A percentile compares a stretch with the other conserved stretches of the same genome.
These are phyloP conservation scores for Myzus persicae DNA, from an alignment of 1,140 invertebrate genomes.

Conservation along the genomic window DNA sequence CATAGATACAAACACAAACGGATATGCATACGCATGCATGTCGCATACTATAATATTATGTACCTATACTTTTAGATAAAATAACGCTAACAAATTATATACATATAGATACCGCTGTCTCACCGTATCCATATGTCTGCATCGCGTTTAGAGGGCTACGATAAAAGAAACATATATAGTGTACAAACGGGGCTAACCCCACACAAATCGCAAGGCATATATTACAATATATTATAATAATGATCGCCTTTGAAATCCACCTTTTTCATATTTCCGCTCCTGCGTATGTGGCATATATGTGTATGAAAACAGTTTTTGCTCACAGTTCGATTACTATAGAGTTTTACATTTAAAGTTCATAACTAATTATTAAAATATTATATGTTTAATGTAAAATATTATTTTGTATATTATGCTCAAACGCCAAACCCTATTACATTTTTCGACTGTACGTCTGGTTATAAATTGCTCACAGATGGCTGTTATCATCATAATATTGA, in stretches of 20 bases:
- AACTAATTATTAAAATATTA: neutral
- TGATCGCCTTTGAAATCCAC: neutral
- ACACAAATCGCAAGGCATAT: neutral
- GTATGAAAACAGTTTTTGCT: neutral
- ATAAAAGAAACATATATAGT: neutral
- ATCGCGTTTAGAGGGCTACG: neutral
- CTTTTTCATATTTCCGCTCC: neutral
- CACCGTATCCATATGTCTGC: too few relatives aligned
- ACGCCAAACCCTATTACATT: too few relatives aligned
- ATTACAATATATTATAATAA: neutral
- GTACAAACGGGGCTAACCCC: neutral
- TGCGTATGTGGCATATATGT: too few relatives aligned
- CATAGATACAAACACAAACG: neutral
- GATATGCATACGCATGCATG: neutral
- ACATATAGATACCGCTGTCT: neutral
- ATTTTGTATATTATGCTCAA: too few relatives aligned
- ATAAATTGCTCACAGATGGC: too few relatives aligned
- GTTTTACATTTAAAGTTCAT: neutral
- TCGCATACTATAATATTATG: neutral
- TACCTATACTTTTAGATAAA: conserved; percentile 14
- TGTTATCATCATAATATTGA: neutral
- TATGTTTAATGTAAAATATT: too few relatives aligned
- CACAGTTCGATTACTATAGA: neutral
- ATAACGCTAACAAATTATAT: neutral
- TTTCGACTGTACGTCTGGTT: too few relatives aligned